These are phyloP conservation scores for Thereva unica DNA, from an alignment of 2,888 invertebrate species.

Conservation along the genomic window DNA sequence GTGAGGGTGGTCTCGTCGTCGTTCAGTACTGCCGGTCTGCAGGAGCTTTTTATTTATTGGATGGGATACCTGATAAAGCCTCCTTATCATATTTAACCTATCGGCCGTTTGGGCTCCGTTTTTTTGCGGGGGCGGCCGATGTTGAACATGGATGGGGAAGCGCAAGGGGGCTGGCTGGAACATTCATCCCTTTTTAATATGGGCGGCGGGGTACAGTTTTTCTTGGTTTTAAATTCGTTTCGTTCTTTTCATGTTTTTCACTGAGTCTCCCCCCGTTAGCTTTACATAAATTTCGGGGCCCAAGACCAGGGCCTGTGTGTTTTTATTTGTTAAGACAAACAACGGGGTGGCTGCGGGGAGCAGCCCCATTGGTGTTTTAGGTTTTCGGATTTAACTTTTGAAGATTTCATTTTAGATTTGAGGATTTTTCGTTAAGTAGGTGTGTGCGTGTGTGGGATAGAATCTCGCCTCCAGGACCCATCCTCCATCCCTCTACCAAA, in stretches of 20 bases:
- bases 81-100: conserved; percentile 31
- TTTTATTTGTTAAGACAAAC: conserved; percentile 30
- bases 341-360: conserved; percentile 4
- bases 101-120: conserved; percentile 2
- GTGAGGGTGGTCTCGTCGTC: conserved; percentile 16
- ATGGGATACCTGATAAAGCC: conserved; percentile 33
- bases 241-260: neutral
- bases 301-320: conserved; percentile 9
- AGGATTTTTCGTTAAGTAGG: conserved; percentile 20
- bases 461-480: no score
- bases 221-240: neutral
- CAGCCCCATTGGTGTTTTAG: conserved; percentile 12
- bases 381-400: conserved; percentile 16
- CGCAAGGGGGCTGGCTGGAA: no score
- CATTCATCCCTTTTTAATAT: neutral
- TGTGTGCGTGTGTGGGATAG: conserved; percentile 5
- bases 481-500: no score
- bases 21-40: neutral
- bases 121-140: neutral
- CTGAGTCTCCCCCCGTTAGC: neutral
- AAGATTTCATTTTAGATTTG: conserved; percentile 31
- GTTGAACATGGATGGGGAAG: no score
- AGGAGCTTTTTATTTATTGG: conserved; percentile 34
- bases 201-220: neutral
- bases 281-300: conserved; percentile 23